Conservation (phyloP, 2,797 vertebrate genomes). For the Crossoptilon crossoptilon region DNA sequence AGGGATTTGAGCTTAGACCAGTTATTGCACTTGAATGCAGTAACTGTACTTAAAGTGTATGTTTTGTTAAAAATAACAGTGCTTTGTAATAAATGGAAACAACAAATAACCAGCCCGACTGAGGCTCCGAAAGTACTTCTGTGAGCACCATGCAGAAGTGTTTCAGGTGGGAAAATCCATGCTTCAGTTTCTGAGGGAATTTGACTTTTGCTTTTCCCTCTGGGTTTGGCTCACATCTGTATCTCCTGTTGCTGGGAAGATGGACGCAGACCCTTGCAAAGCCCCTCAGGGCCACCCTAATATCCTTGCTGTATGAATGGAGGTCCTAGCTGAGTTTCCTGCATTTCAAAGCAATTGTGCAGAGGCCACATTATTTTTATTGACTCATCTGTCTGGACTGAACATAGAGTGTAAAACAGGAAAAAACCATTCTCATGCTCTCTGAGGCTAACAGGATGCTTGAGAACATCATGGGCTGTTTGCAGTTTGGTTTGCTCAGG, state of each 20-base stretch:
- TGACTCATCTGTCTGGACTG: conserved; percentile 37
- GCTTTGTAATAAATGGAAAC: conserved; percentile 35
- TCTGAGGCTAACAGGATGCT: background rate
- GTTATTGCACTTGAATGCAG: conserved; percentile 44
- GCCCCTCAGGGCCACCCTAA: conserved; percentile 1
- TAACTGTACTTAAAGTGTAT: conserved; percentile 6
- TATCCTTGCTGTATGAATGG: conserved; percentile 9
- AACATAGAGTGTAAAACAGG: background rate
- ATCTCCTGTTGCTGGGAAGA: conserved; percentile 11
- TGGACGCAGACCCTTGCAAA: background rate
- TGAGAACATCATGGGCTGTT: background rate
- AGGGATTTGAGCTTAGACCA: conserved; percentile 31
- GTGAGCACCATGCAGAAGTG: background rate
- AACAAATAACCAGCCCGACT: conserved; percentile 20
- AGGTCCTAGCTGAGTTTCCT: conserved; percentile 56
- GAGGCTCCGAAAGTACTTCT: background rate
- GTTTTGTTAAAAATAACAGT: conserved; percentile 37
- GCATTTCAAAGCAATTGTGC: conserved; percentile 51
- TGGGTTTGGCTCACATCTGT: background rate
- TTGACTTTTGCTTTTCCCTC: background rate
- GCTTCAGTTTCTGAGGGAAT: background rate
- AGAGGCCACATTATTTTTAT: background rate
- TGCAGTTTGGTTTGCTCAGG: background rate
- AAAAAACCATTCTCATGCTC: background rate
- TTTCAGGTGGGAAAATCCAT: background rate